Base-by-base conservation (phyloP, 2,797 vertebrate genomes). In the Diplodus puntazzo region DNA sequence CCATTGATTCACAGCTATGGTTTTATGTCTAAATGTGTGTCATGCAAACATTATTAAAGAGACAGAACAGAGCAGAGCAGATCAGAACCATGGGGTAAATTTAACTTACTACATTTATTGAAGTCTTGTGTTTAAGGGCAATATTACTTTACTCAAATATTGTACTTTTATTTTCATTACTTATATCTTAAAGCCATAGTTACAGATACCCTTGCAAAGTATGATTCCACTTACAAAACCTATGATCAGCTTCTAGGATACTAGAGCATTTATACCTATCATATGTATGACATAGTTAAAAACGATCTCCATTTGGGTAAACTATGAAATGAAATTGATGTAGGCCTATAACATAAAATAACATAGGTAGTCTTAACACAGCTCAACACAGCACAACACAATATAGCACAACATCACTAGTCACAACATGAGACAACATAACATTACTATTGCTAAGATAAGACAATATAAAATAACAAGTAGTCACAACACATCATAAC, bases 351-450 rank as follows among this genome's bases (percentile, higher is more conserved):
- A 34, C 34, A n/a, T n/a, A n/a, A n/a, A n/a, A n/a, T n/a, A n/a
- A n/a, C n/a, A n/a, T n/a, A n/a, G n/a, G n/a, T n/a, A n/a, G n/a
- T n/a, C n/a, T n/a, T n/a, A 34, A 12, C 42, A 13, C 3, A 43
- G 13, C 12, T 3, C 0, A 39, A 1, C n/a, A 65, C 2, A 48
- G 1, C 18, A n/a, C n/a, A n/a, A n/a, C n/a, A n/a, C n/a, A n/a
- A n/a, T n/a, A n/a, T n/a, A n/a, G 25, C 25, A 20, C 11, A 54
- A 39, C 9, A 39, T 39, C 10, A 30, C 17, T 39, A 39, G 8
- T 39, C 52, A 55, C n/a, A 20, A 30, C 5, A 30, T n/a, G 43
- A 45, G 11, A 71, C 8, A 58, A 39, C 34, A 39, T 39, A 39
- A 39, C 9, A 39, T 39, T 10, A 39, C 34, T 39, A 39, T 6